Percentiles rank a stretch among this genome's conserved stretches.
phyloP scores from a whole-genome alignment of 2,888 invertebrate species.

The Amphimallon solstitiale region DNA sequence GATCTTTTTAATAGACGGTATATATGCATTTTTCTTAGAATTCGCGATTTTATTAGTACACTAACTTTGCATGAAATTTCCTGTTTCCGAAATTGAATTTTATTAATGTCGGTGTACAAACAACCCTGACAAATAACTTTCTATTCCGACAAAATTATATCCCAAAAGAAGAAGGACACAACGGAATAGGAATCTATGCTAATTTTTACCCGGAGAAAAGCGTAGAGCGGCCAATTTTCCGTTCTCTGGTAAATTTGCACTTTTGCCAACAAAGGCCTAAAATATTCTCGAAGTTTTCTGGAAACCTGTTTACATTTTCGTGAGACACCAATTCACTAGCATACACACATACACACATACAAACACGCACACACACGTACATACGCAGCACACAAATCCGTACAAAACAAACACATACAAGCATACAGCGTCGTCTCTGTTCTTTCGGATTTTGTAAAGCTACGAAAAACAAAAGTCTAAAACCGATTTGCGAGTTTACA shows the following conservation, averaged over 20 bases:
- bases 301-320: conserved; percentile 36
- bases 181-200: conserved; percentile 22
- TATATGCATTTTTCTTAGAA: background rate
- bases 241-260: conserved; percentile 33
- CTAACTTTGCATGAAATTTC: background rate
- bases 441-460: background rate
- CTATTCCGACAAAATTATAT: conserved; percentile 9
- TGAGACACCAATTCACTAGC: conserved; percentile 2
- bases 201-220: conserved; percentile 1
- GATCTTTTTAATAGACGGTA: background rate
- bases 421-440: background rate
- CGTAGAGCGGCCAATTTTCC: conserved; percentile 13
- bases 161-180: background rate
- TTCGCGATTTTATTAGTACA: conserved; percentile 5
- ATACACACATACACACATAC: background rate
- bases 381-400: background rate
- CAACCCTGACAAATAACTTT: conserved; percentile 14
- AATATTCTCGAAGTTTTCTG: conserved; percentile 36
- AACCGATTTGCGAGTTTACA: conserved; percentile 29
- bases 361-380: background rate
- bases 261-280: conserved; percentile 35
- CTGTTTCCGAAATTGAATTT: background rate
- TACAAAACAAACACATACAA: too few species aligned
- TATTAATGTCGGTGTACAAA: background rate
- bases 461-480: conserved; percentile 9